Base-by-base conservation (phyloP, 2,888 invertebrate species). In the Lasioglossum leucozonium region DNA sequence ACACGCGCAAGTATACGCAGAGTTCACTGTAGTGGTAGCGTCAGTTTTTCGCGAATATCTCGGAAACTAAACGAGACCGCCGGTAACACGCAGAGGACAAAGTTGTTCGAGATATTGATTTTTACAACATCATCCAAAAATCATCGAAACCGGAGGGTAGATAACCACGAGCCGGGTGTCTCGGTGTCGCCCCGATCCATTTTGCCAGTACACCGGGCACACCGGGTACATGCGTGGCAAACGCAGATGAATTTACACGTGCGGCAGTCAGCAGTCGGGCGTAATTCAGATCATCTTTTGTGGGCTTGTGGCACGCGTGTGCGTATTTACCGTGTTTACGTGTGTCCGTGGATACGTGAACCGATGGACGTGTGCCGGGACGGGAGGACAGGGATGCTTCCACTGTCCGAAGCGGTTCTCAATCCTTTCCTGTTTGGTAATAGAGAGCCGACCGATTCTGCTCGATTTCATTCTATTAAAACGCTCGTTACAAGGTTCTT, bases 231-330 rank as follows among this genome's bases (percentile, higher is more conserved):
- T 75, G 71, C 80, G 77, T 75, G 81, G 73, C 67, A 79, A 77
- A 84, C 88, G 86, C 91, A 89, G 91, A 91, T 92, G 90, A 91
- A 92, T 93, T 92, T 91, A 90, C 92, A 93, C 91, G 92, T 93
- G 92, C 86, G 86, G 86, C 87, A 90, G 82, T 89, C 90, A 91
- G 91, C 91, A 90, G 89, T 91, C 82, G 89, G 87, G 88, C 91
- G 93, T 93, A 93, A 93, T 93, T 93, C 88, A 86, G 86, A 87
- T 90, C 88, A 86, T 90, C 88, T 87, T 91, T 84, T 81, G 87
- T 87, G 87, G 88, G 86, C 77, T 82, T 87, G 84, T 77, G 83
- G 81, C 79, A 79, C 80, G 72, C 84, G 84, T 81, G 87, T 78
- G 75, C 67, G 83, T 73, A 65, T 72, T 71, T 79, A 42, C 22